Percentiles rank a stretch among this genome's conserved stretches.
Evolutionary conservation across 1,140 invertebrate genomes (phyloP).

Genomic region (Drosophila nigrodunni): DNA sequence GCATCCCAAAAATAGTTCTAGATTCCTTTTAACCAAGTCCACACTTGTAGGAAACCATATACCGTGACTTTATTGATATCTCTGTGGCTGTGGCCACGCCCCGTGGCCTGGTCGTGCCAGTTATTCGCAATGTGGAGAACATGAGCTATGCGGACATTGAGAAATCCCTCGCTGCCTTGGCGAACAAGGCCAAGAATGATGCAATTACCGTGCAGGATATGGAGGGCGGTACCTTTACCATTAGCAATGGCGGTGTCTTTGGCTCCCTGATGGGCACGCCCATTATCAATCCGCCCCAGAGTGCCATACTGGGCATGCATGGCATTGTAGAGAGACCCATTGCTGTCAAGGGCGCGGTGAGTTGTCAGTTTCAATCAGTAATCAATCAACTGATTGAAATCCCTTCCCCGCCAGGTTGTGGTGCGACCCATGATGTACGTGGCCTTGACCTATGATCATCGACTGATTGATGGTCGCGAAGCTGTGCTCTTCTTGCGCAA

Average conservation of each 20-base stretch:
- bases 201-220: conserved; percentile 98
- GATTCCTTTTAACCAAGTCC: conserved; percentile 22
- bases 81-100: conserved; percentile 99
- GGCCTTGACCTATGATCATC: conserved; percentile 99
- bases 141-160: conserved; percentile 99
- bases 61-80: conserved; percentile 99
- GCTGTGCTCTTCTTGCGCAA: conserved; percentile 98
- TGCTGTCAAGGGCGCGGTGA: conserved; percentile 96
- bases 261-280: conserved; percentile 99
- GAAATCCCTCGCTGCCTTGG: conserved; percentile 92
- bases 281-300: conserved; percentile 99
- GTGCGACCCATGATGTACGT: conserved; percentile 99
- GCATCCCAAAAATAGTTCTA: background rate
- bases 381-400: background rate
- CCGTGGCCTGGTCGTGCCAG: conserved; percentile 99
- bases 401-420: conserved; percentile 89
- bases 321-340: conserved; percentile 97
- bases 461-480: conserved; percentile 99
- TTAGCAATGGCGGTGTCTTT: conserved; percentile 99
- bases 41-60: conserved; percentile 92
- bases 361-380: background rate
- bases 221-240: conserved; percentile 99
- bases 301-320: conserved; percentile 99
- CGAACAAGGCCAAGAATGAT: conserved; percentile 95
- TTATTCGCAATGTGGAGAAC: conserved; percentile 96